Percentiles rank a stretch among this genome's conserved stretches.
Conservation (phyloP, 2,113 vertebrate genomes). For the Pituophis catenifer region DNA sequence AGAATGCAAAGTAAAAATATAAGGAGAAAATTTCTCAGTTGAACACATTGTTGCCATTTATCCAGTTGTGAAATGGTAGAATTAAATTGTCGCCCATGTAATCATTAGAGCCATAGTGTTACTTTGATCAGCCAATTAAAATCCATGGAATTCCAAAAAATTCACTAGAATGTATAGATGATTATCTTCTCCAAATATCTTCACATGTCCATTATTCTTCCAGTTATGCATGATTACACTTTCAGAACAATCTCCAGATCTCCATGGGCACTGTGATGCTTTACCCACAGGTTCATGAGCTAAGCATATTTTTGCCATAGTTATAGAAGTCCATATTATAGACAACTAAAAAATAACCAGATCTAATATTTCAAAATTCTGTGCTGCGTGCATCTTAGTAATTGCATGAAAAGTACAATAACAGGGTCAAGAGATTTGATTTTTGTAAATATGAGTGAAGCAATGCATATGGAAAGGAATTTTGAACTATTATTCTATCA, state of each 20-base stretch:
- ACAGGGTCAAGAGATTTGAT: neutral
- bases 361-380: neutral
- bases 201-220: neutral
- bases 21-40: neutral
- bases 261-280: neutral
- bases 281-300: neutral
- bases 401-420: neutral
- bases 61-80: neutral
- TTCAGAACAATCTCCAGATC: neutral
- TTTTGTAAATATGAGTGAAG: neutral
- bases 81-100: neutral
- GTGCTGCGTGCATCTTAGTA: neutral
- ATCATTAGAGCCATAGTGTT: neutral
- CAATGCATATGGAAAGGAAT: neutral
- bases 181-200: neutral
- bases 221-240: neutral
- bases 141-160: neutral
- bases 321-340: neutral
- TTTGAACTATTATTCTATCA: neutral
- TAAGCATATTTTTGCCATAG: neutral
- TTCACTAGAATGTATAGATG: neutral
- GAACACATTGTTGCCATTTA: too few species aligned
- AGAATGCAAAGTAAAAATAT: neutral
- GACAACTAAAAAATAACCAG: neutral
- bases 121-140: neutral